Conservation (phyloP, 2,113 vertebrate species). For the Globicephala melas region DNA sequence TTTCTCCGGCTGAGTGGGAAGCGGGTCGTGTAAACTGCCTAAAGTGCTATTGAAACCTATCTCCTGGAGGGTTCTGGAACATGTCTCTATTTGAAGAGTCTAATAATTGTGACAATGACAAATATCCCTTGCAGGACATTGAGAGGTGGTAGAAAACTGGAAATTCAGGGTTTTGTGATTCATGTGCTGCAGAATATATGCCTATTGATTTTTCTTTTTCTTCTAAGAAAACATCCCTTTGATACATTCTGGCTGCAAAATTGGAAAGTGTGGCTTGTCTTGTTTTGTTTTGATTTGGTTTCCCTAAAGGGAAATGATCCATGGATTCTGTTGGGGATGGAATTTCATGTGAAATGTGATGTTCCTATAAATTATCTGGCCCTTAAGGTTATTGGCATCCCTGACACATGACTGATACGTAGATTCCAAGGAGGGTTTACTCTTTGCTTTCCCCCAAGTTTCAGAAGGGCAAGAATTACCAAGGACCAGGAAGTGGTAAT, state of each 20-base stretch:
- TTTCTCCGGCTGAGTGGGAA: neutral
- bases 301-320: neutral
- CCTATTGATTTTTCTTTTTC: conserved; percentile 19
- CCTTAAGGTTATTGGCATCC: neutral
- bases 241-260: neutral
- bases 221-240: conserved; percentile 31
- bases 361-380: neutral
- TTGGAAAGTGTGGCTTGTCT: neutral
- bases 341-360: neutral
- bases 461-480: neutral
- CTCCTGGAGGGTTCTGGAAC: neutral
- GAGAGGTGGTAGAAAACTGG: neutral
- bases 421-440: neutral
- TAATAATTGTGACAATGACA: neutral
- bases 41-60: neutral
- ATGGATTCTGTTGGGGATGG: neutral
- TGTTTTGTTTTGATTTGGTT: conserved; percentile 9
- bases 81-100: neutral
- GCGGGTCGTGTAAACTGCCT: fast-evolving
- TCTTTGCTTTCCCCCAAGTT: neutral
- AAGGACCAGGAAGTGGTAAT: neutral
- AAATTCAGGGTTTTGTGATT: neutral
- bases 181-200: neutral
- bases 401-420: neutral
- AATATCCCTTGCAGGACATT: neutral